Evolutionary conservation across 2,888 invertebrate genomes (phyloP), one percentile per base, ranked within the genome.

Genomic region (Pegoplata infirma): DNA sequence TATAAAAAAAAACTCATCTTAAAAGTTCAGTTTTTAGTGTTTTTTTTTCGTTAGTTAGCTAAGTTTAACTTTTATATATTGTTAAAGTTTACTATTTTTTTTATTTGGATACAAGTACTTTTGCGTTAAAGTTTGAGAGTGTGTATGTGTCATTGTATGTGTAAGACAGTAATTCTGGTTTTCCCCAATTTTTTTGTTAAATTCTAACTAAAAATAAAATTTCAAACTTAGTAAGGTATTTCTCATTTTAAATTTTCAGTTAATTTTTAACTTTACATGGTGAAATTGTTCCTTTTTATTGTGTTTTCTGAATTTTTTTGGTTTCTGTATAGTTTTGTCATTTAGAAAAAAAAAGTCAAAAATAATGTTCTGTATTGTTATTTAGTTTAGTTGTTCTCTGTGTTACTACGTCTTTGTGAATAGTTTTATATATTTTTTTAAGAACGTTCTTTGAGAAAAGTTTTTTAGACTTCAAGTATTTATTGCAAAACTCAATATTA

Each of bases 1-100:
- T 58, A 55, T 81, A 68, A 66, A 56, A 69, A 79, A 77, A 76
- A 75, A 75, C 69, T 71, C 66, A 61, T 71, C 66, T 74, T 63
- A 75, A 79, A 74, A 74, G 59, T 80, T 67, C 28, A 66, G 63
- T 66, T 75, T 78, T 40, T 14, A 14, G n/a, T 69, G 64, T 71
- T n/a, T 28, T 21, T 61, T 58, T 53, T 68, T 59, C 59, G 40
- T 68, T 68, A 75, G 74, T 68, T 76, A 58, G 74, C 58, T 72
- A 72, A 40, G 36, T 80, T 59, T 21, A 51, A 55, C 17, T 71
- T 69, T 63, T 19, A 8, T 71, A 12, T 40, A 12, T 40, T 40
- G 5, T n/a, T 40, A n/a, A 25, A 47, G 49, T 73, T 63, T 55
- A 23, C n/a, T 17, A 82, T 32, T 56, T 56, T 14, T 1, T 21